A percentile compares a stretch with the other conserved stretches of the same genome.
phyloP scores from a whole-genome alignment of 2,888 invertebrate species.

The Acleris sparsana region DNA sequence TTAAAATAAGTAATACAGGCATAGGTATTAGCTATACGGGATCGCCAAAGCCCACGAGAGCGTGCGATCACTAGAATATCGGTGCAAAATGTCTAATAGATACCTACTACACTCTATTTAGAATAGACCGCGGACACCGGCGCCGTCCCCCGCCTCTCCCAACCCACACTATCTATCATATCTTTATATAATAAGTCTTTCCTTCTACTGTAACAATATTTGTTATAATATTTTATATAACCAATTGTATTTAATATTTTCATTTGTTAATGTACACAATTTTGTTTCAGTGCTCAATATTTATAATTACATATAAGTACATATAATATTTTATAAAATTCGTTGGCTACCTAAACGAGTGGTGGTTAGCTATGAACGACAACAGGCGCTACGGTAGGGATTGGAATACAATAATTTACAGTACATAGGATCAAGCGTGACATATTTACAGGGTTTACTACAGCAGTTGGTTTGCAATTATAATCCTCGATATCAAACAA shows the following conservation, averaged over 20 bases:
- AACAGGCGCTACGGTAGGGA: slow-evolving; percentile 70
- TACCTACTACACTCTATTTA: slow-evolving; percentile 74
- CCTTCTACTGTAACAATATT: slow-evolving; percentile 79
- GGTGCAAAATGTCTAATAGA: slow-evolving; percentile 80
- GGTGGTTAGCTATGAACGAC: slow-evolving; percentile 69
- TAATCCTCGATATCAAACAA: slow-evolving; percentile 25
- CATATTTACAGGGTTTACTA: slow-evolving; percentile 29
- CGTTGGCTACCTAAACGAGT: slow-evolving; percentile 80
- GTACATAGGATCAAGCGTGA: slow-evolving; percentile 34
- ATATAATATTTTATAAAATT: slow-evolving; percentile 70
- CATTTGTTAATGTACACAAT: slow-evolving; percentile 68
- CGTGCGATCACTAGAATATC: slow-evolving; percentile 68
- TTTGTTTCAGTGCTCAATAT: slow-evolving; percentile 79
- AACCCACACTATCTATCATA: slow-evolving; percentile 46
- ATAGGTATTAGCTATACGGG: slow-evolving; percentile 4
- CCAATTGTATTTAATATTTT: slow-evolving; percentile 55
- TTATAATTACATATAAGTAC: slow-evolving; percentile 37
- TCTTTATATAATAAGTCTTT: slow-evolving; percentile 73
- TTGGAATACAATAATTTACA: slow-evolving; percentile 61
- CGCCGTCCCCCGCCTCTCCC: slow-evolving; percentile 53
- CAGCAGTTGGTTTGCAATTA: slow-evolving; percentile 16
- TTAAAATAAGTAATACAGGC: slow-evolving; percentile 5
- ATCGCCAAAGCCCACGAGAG: slow-evolving; percentile 39
- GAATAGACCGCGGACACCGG: slow-evolving; percentile 73
- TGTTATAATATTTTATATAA: slow-evolving; percentile 61